These are phyloP conservation scores for Phymatocera aterrima DNA, from an alignment of 2,888 invertebrate genomes.

Conservation along the genomic window DNA sequence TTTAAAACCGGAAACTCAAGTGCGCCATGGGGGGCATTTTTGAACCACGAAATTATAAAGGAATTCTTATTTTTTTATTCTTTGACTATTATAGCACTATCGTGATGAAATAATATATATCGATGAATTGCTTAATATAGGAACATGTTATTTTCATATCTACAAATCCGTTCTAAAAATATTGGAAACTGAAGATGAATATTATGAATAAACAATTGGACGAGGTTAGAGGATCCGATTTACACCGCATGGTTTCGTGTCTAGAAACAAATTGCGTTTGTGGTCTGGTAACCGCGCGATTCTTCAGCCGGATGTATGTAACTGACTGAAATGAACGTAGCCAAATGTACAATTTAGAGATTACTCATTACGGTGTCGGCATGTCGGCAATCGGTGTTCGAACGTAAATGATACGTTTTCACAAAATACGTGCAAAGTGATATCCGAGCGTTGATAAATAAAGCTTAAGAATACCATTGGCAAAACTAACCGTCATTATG, in stretches of 20 bases:
- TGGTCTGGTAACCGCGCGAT: neutral
- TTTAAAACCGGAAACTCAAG: neutral
- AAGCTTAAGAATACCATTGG: neutral
- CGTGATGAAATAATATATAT: neutral
- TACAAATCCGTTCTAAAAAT: neutral
- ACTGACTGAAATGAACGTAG: neutral
- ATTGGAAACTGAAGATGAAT: neutral
- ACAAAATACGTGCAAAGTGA: neutral
- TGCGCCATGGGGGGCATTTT: neutral
- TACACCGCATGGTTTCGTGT: neutral
- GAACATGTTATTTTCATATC: neutral
- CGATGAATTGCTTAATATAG: neutral
- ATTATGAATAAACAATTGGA: neutral
- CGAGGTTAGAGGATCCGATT: neutral
- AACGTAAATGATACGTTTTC: conserved; percentile 15
- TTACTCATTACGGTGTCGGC: neutral
- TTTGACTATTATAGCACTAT: neutral
- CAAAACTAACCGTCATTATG: neutral
- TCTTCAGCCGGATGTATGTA: neutral
- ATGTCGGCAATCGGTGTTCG: conserved; percentile 23
- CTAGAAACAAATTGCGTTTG: neutral
- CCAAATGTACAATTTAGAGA: neutral
- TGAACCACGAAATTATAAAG: neutral
- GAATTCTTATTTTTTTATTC: neutral
- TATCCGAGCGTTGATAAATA: neutral